phyloP scores from a whole-genome alignment of 1,140 invertebrate species.

The Stenopsyche tienmushanensis region DNA sequence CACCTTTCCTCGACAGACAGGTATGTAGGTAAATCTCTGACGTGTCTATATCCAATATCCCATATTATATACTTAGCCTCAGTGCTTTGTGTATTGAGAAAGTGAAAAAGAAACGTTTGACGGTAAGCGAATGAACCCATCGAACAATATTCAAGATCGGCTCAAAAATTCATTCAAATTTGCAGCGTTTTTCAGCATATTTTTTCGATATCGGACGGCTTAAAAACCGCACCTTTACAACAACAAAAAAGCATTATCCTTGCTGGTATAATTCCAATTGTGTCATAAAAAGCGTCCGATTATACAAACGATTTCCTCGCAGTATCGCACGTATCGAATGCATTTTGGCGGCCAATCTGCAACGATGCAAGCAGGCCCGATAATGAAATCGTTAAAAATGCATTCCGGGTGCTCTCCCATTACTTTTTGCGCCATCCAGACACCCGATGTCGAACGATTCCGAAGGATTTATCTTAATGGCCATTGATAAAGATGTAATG shows the following conservation, averaged over 20 bases:
- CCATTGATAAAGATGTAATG: slow-evolving; percentile 15
- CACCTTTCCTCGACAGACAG: slow-evolving; percentile 15
- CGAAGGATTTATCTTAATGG: slow-evolving; percentile 23
- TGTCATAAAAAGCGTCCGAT: no score
- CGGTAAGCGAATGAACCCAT: background rate
- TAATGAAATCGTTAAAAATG: slow-evolving; percentile 29
- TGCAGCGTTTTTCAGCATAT: background rate
- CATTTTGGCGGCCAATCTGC: background rate
- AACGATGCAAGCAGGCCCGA: no score
- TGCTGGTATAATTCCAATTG: no score
- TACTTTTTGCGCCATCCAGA: background rate
- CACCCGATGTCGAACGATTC: no score
- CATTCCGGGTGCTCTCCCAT: slow-evolving; percentile 6
- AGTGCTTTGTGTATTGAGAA: background rate
- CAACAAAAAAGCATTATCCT: no score
- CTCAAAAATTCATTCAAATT: background rate
- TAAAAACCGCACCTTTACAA: no score
- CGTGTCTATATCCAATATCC: slow-evolving; percentile 26
- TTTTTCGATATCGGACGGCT: no score
- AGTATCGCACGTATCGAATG: background rate
- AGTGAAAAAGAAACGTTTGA: background rate
- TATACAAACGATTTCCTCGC: background rate
- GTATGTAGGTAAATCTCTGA: slow-evolving; percentile 26
- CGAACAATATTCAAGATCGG: no score
- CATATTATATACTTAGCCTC: slow-evolving; percentile 18